Evolutionary conservation across 2,113 vertebrate species (phyloP).

Genomic region (Pungitius pungitius): DNA sequence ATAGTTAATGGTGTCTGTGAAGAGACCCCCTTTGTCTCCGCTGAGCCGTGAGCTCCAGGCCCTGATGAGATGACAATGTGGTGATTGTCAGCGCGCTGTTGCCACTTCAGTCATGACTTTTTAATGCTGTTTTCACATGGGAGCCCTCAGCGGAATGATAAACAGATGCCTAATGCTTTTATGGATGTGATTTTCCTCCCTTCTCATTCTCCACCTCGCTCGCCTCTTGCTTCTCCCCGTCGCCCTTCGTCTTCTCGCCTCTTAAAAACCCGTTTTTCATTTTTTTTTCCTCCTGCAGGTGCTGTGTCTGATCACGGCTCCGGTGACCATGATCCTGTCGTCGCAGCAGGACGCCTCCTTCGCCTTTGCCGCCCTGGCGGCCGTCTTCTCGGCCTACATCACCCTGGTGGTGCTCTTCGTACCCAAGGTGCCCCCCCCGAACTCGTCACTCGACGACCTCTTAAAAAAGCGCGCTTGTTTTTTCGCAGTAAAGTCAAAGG

Average conservation of each 20-base stretch:
- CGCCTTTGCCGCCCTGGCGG: constrained; percentile 90
- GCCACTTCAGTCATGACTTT: constrained; percentile 65
- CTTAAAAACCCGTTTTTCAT: constrained; percentile 5
- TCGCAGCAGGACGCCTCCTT: constrained; percentile 96
- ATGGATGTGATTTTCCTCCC: constrained; percentile 48
- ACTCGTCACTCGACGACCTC: constrained; percentile 21
- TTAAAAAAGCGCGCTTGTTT: neutral
- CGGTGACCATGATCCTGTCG: constrained; percentile 95
- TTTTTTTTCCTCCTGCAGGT: constrained; percentile 78
- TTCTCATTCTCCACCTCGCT: constrained; percentile 17
- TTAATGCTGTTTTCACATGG: constrained; percentile 68
- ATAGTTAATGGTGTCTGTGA: constrained; percentile 63
- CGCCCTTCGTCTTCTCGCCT: constrained; percentile 17
- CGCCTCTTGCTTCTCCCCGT: neutral
- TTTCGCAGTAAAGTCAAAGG: constrained; percentile 24
- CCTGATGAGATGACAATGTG: constrained; percentile 52
- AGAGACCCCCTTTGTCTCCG: constrained; percentile 53
- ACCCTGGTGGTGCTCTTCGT: constrained; percentile 95
- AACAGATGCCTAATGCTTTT: constrained; percentile 64
- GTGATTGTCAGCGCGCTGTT: constrained; percentile 51
- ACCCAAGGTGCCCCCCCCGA: constrained; percentile 88
- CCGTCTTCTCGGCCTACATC: constrained; percentile 96
- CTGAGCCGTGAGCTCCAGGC: constrained; percentile 45
- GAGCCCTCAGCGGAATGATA: constrained; percentile 57
- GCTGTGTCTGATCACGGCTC: constrained; percentile 94